A percentile compares a stretch with the other conserved stretches of the same genome.
Conservation (phyloP, 2,113 vertebrate species). For the Aythya baeri region DNA sequence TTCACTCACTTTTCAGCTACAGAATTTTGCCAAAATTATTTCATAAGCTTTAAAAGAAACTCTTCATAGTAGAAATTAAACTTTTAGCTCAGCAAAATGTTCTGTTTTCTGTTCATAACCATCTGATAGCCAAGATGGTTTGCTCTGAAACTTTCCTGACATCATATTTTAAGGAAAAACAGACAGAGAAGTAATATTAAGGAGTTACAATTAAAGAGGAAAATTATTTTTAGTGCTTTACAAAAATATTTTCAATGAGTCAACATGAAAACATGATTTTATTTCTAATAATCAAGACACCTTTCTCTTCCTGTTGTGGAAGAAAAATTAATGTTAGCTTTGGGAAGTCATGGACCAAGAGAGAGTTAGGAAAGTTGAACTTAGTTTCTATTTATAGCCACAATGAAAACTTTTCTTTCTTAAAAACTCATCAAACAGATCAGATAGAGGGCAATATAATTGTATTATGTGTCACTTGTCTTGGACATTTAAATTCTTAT, state of each 20-base stretch:
- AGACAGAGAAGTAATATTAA: neutral
- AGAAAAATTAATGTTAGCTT: neutral
- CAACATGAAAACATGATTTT: neutral
- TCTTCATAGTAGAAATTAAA: neutral
- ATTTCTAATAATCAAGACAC: neutral
- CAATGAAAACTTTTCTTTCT: neutral
- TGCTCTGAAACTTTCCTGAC: neutral
- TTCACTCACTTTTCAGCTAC: constrained; percentile 14
- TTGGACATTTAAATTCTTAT: neutral
- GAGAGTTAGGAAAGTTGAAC: neutral
- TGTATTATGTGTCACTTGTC: neutral
- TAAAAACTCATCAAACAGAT: neutral
- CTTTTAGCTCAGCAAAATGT: neutral
- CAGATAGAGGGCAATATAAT: neutral
- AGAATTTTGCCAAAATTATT: constrained; percentile 6
- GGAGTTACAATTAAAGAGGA: neutral
- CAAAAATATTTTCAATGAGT: neutral
- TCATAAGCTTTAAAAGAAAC: constrained; percentile 1
- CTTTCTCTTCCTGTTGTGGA: neutral
- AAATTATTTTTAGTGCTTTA: neutral
- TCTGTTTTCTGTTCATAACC: neutral
- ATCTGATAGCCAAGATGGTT: neutral
- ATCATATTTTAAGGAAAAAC: neutral
- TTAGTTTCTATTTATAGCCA: neutral
- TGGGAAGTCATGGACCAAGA: neutral